Evolutionary conservation across 37 sponge, comb jelly and placozoan species (phyloP), one percentile per base, ranked within the genome.

Genomic region (Oscarella lobularis): DNA sequence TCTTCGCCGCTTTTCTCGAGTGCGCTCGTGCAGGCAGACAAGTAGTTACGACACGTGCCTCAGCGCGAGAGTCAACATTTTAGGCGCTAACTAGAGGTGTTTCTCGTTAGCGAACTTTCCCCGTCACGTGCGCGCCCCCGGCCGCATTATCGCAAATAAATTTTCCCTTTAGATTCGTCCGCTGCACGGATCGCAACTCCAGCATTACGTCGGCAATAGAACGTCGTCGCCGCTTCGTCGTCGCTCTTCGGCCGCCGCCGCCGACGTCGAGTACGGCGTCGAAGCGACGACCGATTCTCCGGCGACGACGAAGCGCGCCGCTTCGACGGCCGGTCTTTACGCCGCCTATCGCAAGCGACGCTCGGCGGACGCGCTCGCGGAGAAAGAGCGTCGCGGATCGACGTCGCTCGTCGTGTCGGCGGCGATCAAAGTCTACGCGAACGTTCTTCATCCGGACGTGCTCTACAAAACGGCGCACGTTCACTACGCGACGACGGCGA

Each of bases 401-500:
- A 27, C 60, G 60, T 48, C 60, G 60, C 60, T 27, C 60, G 60
- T 48, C 20, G 60, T 48, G 60, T 48, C 60, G 60, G 60, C 60
- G 60, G 20, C 60, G 60, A 48, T 48, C 60, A 48, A 48, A 20
- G 60, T 48, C 60, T 48, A 48, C 20, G 60, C 60, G 60, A 48
- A 48, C 20, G 60, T 48, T 20, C 60, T 48, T 9, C 60, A 48
- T 48, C 60, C 60, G 60, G 60, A 48, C 60, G 60, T 48, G 9
- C 60, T 48, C 60, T 48, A 48, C 60, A 48, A 48, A 20, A 48
- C 60, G 60, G 60, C 60, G 60, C 60, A 48, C 20, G 60, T 48
- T 48, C 20, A 9, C 14, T 20, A 48, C 60, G 9, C 60, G 60
- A 48, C 60, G 60, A 20, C 60, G 60, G 60, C 60, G 60, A 20